Evolutionary conservation across 2,888 invertebrate species (phyloP).

Genomic region (Acanthococcus lagerstroemiae): DNA sequence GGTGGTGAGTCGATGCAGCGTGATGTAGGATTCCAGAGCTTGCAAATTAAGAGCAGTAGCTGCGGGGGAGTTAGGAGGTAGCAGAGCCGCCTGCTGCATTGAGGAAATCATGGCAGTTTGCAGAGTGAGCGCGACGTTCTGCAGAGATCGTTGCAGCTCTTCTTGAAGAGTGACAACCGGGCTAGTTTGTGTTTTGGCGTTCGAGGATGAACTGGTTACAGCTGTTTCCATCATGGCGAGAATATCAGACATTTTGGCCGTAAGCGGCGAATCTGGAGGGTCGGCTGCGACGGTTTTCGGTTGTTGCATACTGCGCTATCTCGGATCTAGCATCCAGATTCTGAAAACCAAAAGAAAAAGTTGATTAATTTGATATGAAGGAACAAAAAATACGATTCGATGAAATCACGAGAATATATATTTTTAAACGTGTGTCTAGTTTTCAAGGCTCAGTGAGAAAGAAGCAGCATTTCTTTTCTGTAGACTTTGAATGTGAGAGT

Average conservation of each 20-base stretch:
- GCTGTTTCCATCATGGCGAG: slow-evolving; percentile 13
- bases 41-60: slow-evolving; percentile 75
- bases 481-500: no score
- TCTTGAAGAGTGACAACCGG: slow-evolving; percentile 12
- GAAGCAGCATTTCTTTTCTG: no score
- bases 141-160: slow-evolving; percentile 46
- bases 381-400: no score
- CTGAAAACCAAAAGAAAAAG: neutral
- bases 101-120: slow-evolving; percentile 79
- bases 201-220: neutral
- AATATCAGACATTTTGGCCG: slow-evolving; percentile 12
- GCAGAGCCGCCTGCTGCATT: slow-evolving; percentile 68
- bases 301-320: slow-evolving; percentile 11
- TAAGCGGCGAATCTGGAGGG: slow-evolving; percentile 1
- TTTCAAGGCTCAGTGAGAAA: no score
- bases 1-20: slow-evolving; percentile 50
- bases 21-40: slow-evolving; percentile 75
- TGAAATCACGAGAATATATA: no score
- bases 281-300: neutral
- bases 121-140: slow-evolving; percentile 67
- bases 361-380: no score
- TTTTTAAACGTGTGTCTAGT: no score
- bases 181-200: neutral
- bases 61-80: slow-evolving; percentile 72
- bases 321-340: neutral